Evolutionary conservation across 92 coral and sea anemone genomes (phyloP), one percentile per base, ranked within the genome.

Genomic region (Heliopora coerulea): DNA sequence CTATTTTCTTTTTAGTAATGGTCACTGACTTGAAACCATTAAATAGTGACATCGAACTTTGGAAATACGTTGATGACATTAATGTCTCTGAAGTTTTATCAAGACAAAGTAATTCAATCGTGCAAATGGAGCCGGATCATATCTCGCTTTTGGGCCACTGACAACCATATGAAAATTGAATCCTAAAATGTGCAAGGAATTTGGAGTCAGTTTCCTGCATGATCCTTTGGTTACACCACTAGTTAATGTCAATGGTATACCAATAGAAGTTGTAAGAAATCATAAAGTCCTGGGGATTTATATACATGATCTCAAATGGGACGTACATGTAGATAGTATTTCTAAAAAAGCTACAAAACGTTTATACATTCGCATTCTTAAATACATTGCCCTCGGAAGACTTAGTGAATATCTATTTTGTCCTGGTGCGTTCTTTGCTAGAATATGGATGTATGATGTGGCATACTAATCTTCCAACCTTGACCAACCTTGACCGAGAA

Each of bases 21-120:
- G 61, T 75, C 59, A 75, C 40, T 20, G 56, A 75, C 24, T 24
- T 61, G 44, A 23, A 23, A 24, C 34, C 60, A 18, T 28, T 72
- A 35, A 42, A 25, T 13, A 60, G 58, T 11, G 44, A 21, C 6
- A n/a, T n/a, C n/a, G n/a, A n/a, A n/a, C 48, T 46, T 28, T 62
- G 64, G 82, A 77, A 49, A 29, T 76, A n/a, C 59, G 81, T 62
- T 5, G 73, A 76, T n/a, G 81, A 62, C 13, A 15, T 42, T 19
- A 28, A 73, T 7, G 18, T 44, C 19, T 76, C 81, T 21, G 62
- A 76, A 21, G 20, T 29, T 29, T n/a, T 37, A 37, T 17, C 5
- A 5, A 61, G 62, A 68, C 56, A 29, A 24, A 50, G 64, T 46
- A 33, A 3, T 21, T 72, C 80, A 15, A 21, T 59, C 3, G 25